phyloP scores from a whole-genome alignment of 2,113 vertebrate genomes.

The Tachuris rubrigastra region DNA sequence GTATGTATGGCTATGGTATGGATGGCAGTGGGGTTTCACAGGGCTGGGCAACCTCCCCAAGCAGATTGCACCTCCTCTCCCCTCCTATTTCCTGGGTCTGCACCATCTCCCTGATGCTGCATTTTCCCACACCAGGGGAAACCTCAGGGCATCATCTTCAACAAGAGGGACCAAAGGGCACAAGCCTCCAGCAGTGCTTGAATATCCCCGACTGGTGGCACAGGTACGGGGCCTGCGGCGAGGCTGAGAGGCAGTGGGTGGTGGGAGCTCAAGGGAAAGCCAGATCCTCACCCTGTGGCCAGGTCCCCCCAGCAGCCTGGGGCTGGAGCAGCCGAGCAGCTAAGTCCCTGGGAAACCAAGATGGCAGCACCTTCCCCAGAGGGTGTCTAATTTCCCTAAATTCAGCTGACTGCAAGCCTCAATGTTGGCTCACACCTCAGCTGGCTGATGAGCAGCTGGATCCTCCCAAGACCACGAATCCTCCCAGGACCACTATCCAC shows the following conservation, averaged over 20 bases:
- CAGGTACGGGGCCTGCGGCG: fast-evolving
- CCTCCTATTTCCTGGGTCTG: not conserved
- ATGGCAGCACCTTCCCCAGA: not conserved
- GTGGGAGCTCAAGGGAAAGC: not conserved
- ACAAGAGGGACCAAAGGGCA: not conserved
- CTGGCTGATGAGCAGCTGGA: not conserved
- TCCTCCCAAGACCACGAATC: not conserved
- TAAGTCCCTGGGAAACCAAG: slow-evolving; percentile 34
- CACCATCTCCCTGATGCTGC: not conserved
- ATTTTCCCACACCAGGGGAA: not conserved
- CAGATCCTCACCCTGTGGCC: not conserved
- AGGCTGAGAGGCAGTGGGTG: not conserved
- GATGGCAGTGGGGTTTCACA: not conserved
- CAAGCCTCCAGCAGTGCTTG: not conserved
- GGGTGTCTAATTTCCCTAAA: not conserved
- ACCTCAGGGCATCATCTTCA: not conserved
- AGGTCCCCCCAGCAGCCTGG: not conserved
- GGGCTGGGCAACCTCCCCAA: not conserved
- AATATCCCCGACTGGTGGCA: not conserved
- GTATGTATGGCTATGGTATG: not conserved
- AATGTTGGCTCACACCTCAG: not conserved
- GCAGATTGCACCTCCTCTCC: not conserved
- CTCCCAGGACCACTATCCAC: fast-evolving
- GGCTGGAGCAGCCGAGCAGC: not conserved
- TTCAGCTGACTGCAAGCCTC: not conserved